Conservation (phyloP, 1,140 invertebrate species). For the Babylonia areolata region DNA sequence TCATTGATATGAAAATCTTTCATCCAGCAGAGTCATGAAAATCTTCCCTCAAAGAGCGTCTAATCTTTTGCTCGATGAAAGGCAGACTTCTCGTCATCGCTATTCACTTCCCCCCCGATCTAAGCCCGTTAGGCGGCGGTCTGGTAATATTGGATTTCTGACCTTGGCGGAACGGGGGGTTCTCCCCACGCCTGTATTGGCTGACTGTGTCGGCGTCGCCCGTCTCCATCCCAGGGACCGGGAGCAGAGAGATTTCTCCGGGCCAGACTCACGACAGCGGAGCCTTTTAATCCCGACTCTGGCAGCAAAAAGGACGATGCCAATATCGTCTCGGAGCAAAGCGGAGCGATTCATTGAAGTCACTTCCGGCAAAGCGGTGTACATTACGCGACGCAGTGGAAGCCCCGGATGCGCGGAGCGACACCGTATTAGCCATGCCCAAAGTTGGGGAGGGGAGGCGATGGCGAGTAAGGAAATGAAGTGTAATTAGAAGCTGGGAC, state of each 20-base stretch:
- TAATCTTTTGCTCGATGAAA: constrained; percentile 14
- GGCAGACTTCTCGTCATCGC: constrained; percentile 15
- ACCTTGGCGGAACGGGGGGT: constrained; percentile 4
- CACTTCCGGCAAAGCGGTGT: constrained; percentile 48
- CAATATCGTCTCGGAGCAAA: constrained; percentile 37
- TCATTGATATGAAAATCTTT: constrained; percentile 5
- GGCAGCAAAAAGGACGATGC: constrained; percentile 38
- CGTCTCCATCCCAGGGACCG: not conserved
- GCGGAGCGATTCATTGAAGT: constrained; percentile 47
- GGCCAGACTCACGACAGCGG: constrained; percentile 6
- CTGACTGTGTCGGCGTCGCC: not conserved
- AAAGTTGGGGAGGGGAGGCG: constrained; percentile 4
- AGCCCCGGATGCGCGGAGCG: constrained; percentile 38
- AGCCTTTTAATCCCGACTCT: constrained; percentile 37
- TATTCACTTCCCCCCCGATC: constrained; percentile 1
- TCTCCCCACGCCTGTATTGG: constrained; percentile 4
- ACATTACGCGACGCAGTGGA: constrained; percentile 42
- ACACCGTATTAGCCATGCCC: constrained; percentile 37
- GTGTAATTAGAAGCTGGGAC: constrained; percentile 45
- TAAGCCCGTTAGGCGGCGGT: constrained; percentile 19
- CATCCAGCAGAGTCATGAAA: not conserved
- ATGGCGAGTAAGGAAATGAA: constrained; percentile 42
- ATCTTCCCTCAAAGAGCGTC: constrained; percentile 19
- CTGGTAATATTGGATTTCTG: constrained; percentile 37
- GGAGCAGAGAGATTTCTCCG: constrained; percentile 1